phyloP scores from a whole-genome alignment of 1,140 invertebrate genomes.

The Dendrolimus kikuchii region DNA sequence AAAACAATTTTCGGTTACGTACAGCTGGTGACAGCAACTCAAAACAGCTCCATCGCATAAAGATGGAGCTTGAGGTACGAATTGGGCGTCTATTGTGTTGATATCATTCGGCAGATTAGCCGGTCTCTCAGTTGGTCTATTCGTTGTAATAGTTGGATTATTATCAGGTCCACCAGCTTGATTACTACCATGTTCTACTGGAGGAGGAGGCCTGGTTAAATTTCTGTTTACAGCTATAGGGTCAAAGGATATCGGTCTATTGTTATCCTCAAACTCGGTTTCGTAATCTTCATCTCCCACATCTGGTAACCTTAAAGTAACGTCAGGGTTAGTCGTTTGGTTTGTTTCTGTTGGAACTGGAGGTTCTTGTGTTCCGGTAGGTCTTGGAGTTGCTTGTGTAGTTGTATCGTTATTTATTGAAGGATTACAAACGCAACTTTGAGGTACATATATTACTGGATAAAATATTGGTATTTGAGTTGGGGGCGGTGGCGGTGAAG shows the following conservation, averaged over 20 bases:
- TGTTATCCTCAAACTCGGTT: slow-evolving; percentile 13
- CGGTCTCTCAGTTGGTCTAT: neutral
- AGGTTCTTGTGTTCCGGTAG: no score
- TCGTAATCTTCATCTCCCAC: slow-evolving; percentile 32
- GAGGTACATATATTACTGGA: slow-evolving; percentile 35
- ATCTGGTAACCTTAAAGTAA: slow-evolving; percentile 19
- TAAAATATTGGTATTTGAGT: slow-evolving; percentile 27
- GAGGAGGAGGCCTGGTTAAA: slow-evolving; percentile 19
- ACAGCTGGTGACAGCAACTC: slow-evolving; percentile 74
- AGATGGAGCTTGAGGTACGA: slow-evolving; percentile 39
- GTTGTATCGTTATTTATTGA: neutral
- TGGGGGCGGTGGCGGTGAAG: slow-evolving; percentile 12
- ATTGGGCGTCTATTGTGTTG: neutral
- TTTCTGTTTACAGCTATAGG: slow-evolving; percentile 20
- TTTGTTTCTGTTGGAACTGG: neutral
- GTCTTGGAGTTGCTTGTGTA: slow-evolving; percentile 1
- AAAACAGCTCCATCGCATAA: slow-evolving; percentile 79
- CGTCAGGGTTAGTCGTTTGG: slow-evolving; percentile 1
- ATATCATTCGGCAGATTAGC: neutral
- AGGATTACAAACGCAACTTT: slow-evolving; percentile 26
- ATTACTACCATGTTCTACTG: slow-evolving; percentile 22
- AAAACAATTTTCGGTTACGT: slow-evolving; percentile 74
- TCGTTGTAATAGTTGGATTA: slow-evolving; percentile 3
- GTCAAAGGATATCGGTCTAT: slow-evolving; percentile 25
- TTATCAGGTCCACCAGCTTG: slow-evolving; percentile 10